Conservation (phyloP, 2,113 vertebrate genomes). For the Callopanchax toddi region DNA sequence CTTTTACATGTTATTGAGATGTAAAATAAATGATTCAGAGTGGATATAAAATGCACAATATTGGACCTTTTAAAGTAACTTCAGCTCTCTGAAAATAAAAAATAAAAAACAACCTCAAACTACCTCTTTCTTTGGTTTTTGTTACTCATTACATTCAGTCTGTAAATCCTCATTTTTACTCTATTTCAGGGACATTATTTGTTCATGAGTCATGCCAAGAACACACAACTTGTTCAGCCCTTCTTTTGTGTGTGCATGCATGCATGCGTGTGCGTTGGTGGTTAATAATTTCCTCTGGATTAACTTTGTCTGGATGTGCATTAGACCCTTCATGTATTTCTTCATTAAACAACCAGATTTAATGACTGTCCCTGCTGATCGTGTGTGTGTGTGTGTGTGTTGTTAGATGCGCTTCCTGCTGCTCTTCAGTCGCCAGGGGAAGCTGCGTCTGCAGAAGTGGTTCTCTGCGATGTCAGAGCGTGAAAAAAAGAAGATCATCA, state of each 20-base stretch:
- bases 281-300: constrained; percentile 33
- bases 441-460: constrained; percentile 96
- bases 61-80: too few species aligned
- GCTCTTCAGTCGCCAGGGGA: constrained; percentile 98
- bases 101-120: too few species aligned
- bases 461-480: constrained; percentile 90
- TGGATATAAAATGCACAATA: too few species aligned
- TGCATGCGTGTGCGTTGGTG: not conserved
- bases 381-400: not conserved
- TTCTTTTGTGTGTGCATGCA: not conserved
- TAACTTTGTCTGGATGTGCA: not conserved
- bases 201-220: constrained; percentile 35
- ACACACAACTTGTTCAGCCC: constrained; percentile 9
- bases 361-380: not conserved
- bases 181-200: constrained; percentile 27
- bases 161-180: not conserved
- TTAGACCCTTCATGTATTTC: not conserved
- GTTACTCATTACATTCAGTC: not conserved
- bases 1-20: too few species aligned
- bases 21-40: too few species aligned
- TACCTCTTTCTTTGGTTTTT: not conserved
- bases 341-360: not conserved
- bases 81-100: not conserved
- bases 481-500: constrained; percentile 93
- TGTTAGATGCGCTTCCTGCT: constrained; percentile 93